phyloP scores from a whole-genome alignment of 53 echinoderm and acorn worm species.

The Paracentrotus lividus region DNA sequence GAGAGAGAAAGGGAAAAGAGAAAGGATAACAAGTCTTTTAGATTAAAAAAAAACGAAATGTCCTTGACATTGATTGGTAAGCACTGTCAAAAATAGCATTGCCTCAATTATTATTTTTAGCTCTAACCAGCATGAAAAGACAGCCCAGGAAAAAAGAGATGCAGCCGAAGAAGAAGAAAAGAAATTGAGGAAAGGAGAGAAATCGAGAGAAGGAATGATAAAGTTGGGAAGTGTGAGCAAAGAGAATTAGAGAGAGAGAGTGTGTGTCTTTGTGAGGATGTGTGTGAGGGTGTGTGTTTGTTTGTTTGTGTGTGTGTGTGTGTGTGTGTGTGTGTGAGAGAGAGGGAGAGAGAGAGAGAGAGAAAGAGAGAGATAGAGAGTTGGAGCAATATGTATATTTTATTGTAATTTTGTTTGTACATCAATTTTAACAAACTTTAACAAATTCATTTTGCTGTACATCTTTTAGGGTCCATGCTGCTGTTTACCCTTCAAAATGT shows the following conservation, averaged over 20 bases:
- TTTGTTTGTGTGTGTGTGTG: too few species aligned
- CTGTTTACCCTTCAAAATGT: too few species aligned
- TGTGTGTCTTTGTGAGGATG: neutral
- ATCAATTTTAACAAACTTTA: too few species aligned
- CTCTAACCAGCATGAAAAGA: neutral
- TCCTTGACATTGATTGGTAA: neutral
- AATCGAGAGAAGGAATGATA: neutral
- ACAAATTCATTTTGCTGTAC: too few species aligned
- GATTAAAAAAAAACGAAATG: neutral
- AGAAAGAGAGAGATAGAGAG: neutral
- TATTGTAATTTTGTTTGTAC: too few species aligned
- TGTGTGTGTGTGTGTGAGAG: neutral
- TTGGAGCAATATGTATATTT: neutral
- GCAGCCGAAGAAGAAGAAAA: neutral
- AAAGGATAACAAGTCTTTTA: neutral
- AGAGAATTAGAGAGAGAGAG: neutral
- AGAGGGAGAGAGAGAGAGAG: neutral
- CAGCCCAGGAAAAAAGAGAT: neutral
- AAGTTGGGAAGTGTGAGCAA: neutral
- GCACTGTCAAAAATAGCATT: neutral
- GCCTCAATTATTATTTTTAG: neutral
- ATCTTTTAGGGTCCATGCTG: too few species aligned
- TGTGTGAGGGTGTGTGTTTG: too few species aligned
- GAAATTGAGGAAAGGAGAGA: neutral
- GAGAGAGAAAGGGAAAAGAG: neutral